These are phyloP conservation scores for Leucosticte australis DNA, from an alignment of 2,113 vertebrate species.

Conservation along the genomic window DNA sequence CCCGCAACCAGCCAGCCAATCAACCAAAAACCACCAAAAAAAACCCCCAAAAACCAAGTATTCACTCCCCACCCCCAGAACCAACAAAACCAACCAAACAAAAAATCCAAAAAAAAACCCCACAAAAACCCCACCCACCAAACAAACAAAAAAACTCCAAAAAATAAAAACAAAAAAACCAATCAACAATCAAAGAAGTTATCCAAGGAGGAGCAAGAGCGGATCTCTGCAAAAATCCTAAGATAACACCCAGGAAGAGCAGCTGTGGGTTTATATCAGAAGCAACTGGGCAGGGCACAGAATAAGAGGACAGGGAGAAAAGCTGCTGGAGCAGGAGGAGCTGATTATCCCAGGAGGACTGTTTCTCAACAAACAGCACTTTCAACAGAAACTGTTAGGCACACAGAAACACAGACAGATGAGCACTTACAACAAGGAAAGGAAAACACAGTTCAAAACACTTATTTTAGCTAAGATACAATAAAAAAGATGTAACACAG, in stretches of 20 bases:
- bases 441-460: neutral
- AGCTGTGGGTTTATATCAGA: neutral
- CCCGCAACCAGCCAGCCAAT: neutral
- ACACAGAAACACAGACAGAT: neutral
- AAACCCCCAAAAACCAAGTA: neutral
- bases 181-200: neutral
- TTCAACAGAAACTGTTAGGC: neutral
- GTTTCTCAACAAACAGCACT: neutral
- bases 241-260: neutral
- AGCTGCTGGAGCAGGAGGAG: neutral
- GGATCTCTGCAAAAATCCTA: neutral
- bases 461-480: neutral
- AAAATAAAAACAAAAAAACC: neutral
- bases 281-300: neutral
- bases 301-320: neutral
- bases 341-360: fast-evolving
- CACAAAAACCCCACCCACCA: neutral
- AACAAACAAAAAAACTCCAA: neutral
- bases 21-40: neutral
- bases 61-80: neutral
- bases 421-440: neutral
- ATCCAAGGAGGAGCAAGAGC: neutral
- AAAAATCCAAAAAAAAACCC: too few species aligned
- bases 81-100: neutral
- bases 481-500: neutral